A percentile compares a stretch with the other conserved stretches of the same genome.
Evolutionary conservation across 2,888 invertebrate species (phyloP).

Genomic region (Stramonita haemastoma): DNA sequence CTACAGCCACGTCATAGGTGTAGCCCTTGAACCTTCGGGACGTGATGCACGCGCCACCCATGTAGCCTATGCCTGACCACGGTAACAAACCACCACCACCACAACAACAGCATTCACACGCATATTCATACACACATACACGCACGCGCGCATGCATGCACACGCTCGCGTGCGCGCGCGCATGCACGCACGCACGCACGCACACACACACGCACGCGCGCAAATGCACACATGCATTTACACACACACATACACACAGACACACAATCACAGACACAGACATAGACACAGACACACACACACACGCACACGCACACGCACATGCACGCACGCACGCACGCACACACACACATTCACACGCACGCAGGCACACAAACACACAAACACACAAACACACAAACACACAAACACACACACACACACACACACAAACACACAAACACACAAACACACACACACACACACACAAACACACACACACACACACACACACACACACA

Average conservation of each 20-base stretch:
- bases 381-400: no score
- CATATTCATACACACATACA: no score
- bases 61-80: slow-evolving; percentile 63
- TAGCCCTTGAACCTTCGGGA: slow-evolving; percentile 59
- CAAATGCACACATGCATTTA: not conserved
- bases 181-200: not conserved
- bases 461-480: no score
- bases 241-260: not conserved
- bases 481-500: no score
- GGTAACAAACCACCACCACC: no score
- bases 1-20: slow-evolving; percentile 67
- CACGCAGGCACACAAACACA: not conserved
- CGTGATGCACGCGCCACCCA: slow-evolving; percentile 66
- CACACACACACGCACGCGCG: not conserved
- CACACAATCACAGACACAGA: not conserved
- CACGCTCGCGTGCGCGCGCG: not conserved
- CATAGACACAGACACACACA: not conserved
- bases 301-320: not conserved
- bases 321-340: not conserved
- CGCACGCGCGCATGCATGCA: not conserved
- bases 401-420: no score
- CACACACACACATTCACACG: not conserved
- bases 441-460: no score
- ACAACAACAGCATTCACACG: not conserved
- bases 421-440: no score